These are phyloP conservation scores for Drosophila koepferae DNA, from an alignment of 2,888 invertebrate species.

Conservation along the genomic window DNA sequence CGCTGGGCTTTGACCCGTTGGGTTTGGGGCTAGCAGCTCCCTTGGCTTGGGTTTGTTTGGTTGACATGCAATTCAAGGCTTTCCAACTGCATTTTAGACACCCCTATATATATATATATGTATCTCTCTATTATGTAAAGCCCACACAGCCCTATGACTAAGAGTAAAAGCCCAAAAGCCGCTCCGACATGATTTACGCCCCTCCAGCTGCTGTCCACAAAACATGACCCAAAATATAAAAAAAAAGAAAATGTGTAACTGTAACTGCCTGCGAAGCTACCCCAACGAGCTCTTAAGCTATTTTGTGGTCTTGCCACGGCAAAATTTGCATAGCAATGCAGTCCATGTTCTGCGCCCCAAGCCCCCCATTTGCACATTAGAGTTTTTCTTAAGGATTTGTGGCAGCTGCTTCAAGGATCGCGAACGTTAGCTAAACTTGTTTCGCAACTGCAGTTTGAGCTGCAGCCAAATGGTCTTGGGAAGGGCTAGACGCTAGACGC, in stretches of 20 bases:
- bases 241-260: constrained; percentile 17
- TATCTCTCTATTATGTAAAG: constrained; percentile 1
- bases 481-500: background rate
- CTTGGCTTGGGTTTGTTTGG: background rate
- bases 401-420: constrained; percentile 22
- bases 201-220: constrained; percentile 49
- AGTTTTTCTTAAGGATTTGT: constrained; percentile 16
- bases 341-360: constrained; percentile 19
- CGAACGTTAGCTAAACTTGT: background rate
- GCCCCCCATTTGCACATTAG: background rate
- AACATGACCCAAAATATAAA: constrained; percentile 68
- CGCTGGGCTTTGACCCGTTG: constrained; percentile 36
- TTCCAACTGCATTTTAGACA: background rate
- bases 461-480: background rate
- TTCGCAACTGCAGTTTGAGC: constrained; percentile 1
- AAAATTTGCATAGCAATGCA: constrained; percentile 60
- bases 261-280: background rate
- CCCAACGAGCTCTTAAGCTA: constrained; percentile 15
- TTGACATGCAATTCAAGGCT: constrained; percentile 33
- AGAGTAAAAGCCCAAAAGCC: constrained; percentile 18
- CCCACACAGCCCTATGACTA: background rate
- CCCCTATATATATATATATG: background rate
- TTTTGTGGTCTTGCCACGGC: constrained; percentile 33
- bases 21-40: background rate
- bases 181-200: constrained; percentile 53